Percentiles rank a stretch among this genome's conserved stretches.
These are phyloP conservation scores for Sipha maydis DNA, from an alignment of 2,888 invertebrate species.

Conservation along the genomic window DNA sequence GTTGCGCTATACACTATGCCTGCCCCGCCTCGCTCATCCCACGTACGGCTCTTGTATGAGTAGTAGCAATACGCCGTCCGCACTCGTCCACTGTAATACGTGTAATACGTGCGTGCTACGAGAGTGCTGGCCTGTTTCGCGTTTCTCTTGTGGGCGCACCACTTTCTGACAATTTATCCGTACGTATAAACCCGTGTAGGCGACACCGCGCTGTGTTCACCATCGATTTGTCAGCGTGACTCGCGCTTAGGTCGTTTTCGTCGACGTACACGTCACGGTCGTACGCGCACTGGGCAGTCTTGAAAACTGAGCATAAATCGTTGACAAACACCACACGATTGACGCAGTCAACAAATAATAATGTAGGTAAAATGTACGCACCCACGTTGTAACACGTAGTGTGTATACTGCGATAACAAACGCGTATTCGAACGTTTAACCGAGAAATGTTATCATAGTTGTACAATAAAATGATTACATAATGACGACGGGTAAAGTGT, in stretches of 20 bases:
- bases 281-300: background rate
- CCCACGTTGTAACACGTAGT: too few relatives aligned
- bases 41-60: too few relatives aligned
- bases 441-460: background rate
- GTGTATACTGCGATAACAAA: too few relatives aligned
- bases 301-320: background rate
- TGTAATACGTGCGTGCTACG: too few relatives aligned
- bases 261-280: background rate
- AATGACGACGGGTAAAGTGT: background rate
- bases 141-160: too few relatives aligned
- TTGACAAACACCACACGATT: background rate
- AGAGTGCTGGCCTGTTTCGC: too few relatives aligned
- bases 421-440: background rate
- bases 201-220: conserved; percentile 6
- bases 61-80: too few relatives aligned
- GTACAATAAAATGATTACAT: background rate
- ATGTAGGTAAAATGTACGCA: background rate
- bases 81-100: too few relatives aligned
- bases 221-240: conserved; percentile 55
- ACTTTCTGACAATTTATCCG: background rate
- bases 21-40: background rate
- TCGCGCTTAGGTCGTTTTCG: background rate
- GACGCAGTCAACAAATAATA: background rate
- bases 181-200: background rate
- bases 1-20: background rate